These are phyloP conservation scores for Platorchestia sp. DNA, from an alignment of 1,140 invertebrate genomes.

Conservation along the genomic window DNA sequence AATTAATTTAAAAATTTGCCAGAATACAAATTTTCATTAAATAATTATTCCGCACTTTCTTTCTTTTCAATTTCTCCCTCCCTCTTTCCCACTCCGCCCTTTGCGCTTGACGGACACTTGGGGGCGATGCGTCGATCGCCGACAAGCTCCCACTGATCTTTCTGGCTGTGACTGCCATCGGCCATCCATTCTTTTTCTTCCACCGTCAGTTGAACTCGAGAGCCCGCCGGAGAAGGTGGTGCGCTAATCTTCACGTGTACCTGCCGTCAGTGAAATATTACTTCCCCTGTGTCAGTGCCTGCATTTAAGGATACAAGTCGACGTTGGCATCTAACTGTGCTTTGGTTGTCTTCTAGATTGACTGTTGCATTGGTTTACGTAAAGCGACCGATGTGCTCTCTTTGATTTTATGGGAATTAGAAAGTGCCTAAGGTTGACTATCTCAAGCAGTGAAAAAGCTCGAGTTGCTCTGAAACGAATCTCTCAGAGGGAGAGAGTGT, in stretches of 20 bases:
- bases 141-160: neutral
- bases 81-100: neutral
- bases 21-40: too few species aligned
- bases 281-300: neutral
- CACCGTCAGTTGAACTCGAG: neutral
- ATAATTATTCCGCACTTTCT: too few species aligned
- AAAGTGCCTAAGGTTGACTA: conserved; percentile 21
- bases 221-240: neutral
- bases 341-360: neutral
- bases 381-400: neutral
- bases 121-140: neutral
- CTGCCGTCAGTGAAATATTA: conserved; percentile 29
- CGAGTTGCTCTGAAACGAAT: conserved; percentile 14
- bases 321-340: neutral
- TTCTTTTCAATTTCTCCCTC: too few species aligned
- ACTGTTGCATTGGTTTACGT: neutral
- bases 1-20: too few species aligned
- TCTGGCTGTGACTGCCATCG: neutral
- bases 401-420: conserved; percentile 21
- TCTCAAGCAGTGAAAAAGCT: neutral
- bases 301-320: neutral
- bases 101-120: neutral
- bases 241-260: neutral
- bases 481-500: neutral
- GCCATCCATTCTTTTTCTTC: neutral